Conservation (phyloP, 2,113 vertebrate species). For the Rynchops niger region DNA sequence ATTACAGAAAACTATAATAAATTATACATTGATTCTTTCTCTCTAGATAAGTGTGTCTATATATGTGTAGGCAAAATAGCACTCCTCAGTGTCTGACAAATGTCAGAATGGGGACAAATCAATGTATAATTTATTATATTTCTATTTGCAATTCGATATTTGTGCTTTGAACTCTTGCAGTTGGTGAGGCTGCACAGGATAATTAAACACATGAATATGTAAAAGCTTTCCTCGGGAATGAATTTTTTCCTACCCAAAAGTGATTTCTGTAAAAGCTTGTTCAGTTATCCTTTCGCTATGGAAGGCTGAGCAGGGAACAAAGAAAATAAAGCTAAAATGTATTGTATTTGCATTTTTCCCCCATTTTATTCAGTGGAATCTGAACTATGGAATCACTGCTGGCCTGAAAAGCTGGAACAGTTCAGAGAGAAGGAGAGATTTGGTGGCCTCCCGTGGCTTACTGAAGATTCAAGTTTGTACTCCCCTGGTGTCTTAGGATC, state of each 20-base stretch:
- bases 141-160: background rate
- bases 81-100: background rate
- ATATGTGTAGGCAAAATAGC: background rate
- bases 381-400: background rate
- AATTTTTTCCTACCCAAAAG: background rate
- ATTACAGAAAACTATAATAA: background rate
- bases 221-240: background rate
- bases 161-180: background rate
- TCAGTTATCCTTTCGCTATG: background rate
- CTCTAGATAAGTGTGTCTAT: background rate
- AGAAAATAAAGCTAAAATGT: background rate
- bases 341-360: background rate
- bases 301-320: background rate
- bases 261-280: background rate
- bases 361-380: background rate
- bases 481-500: background rate
- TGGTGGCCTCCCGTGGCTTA: background rate
- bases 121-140: constrained; percentile 8
- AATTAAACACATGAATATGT: background rate
- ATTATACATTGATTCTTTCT: background rate
- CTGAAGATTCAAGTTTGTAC: background rate
- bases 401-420: background rate
- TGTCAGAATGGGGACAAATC: background rate
- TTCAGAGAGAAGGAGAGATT: background rate
- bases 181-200: background rate